These are phyloP conservation scores for Atta cephalotes DNA, from an alignment of 1,140 invertebrate species.

Conservation along the genomic window DNA sequence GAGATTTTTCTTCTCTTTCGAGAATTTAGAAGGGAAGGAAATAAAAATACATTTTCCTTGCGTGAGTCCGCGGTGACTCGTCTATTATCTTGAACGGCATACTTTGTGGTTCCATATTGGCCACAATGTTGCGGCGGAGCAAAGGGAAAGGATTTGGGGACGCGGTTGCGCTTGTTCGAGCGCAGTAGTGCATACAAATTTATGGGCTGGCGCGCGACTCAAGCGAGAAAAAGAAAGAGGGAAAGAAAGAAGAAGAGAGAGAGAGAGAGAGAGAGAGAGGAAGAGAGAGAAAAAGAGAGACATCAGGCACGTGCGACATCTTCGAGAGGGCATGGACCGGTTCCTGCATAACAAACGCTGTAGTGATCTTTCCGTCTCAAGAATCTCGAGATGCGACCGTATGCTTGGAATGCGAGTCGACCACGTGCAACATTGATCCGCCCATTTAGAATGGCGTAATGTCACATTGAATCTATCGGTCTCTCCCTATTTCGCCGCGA, in stretches of 20 bases:
- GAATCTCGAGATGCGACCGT: slow-evolving; percentile 19
- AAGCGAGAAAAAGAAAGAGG: slow-evolving; percentile 44
- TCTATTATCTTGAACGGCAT: slow-evolving; percentile 45
- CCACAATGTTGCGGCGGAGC: slow-evolving; percentile 9
- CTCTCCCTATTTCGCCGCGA: slow-evolving; percentile 1
- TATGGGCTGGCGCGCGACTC: slow-evolving; percentile 28
- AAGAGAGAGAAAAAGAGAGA: slow-evolving; percentile 49
- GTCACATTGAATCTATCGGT: not conserved
- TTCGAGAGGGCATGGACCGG: slow-evolving; percentile 23
- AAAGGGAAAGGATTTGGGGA: slow-evolving; percentile 33
- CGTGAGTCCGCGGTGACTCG: not conserved
- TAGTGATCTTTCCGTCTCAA: slow-evolving; percentile 42
- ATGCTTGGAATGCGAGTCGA: slow-evolving; percentile 41
- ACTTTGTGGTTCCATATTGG: not conserved
- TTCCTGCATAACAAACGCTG: slow-evolving; percentile 62
- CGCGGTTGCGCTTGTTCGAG: slow-evolving; percentile 21
- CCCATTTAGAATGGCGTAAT: slow-evolving; percentile 32
- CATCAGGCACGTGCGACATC: slow-evolving; percentile 63
- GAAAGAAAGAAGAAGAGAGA: slow-evolving; percentile 28
- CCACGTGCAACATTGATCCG: slow-evolving; percentile 65
- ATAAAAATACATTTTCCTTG: not conserved
- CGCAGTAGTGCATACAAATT: slow-evolving; percentile 66
- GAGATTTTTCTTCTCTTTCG: not conserved
- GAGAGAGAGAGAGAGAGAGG: slow-evolving; percentile 45
- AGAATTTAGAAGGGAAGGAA: not conserved